phyloP scores from a whole-genome alignment of 2,888 invertebrate genomes.

The Folsomia candida region DNA sequence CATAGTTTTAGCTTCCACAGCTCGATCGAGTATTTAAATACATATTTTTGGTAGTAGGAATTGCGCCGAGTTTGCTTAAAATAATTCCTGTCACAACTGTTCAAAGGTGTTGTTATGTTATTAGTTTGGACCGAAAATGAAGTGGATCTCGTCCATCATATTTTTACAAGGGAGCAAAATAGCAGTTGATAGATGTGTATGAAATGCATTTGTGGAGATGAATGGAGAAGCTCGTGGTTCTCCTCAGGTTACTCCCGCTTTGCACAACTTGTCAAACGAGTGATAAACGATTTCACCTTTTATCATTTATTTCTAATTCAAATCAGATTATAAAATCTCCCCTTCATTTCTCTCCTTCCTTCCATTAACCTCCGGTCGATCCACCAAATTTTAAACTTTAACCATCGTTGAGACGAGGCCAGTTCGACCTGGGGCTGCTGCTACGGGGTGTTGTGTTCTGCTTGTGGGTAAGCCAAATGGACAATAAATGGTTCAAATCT shows the following conservation, averaged over 20 bases:
- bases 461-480: conserved; percentile 10
- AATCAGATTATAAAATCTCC: conserved; percentile 49
- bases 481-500: conserved; percentile 17
- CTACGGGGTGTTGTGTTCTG: not conserved
- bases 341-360: conserved; percentile 28
- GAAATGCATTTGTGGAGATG: no score
- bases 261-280: conserved; percentile 50
- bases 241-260: conserved; percentile 43
- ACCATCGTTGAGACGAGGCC: not conserved
- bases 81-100: not conserved
- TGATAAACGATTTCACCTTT: conserved; percentile 51
- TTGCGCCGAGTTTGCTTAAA: not conserved
- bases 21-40: no score
- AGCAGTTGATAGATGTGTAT: conserved; percentile 15
- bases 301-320: conserved; percentile 51
- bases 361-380: conserved; percentile 38
- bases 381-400: not conserved
- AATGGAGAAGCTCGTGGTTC: conserved; percentile 27
- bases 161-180: not conserved
- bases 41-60: not conserved
- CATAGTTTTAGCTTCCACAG: no score
- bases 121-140: not conserved
- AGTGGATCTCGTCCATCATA: conserved; percentile 11
- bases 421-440: not conserved
- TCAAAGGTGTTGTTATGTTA: no score